Base-by-base conservation (phyloP, 2,888 invertebrate genomes). In the Leptodirus hochenwartii region DNA sequence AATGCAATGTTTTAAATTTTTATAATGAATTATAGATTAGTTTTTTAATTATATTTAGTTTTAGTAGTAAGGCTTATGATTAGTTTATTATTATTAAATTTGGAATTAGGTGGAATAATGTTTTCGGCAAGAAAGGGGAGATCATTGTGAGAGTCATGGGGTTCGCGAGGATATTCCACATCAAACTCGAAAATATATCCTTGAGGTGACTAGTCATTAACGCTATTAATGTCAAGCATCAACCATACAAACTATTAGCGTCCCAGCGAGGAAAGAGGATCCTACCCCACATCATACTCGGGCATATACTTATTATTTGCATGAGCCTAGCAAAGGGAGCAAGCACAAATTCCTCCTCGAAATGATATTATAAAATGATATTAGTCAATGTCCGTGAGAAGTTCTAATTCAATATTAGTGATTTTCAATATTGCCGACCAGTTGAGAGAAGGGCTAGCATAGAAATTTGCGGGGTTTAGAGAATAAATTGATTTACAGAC, bases 161-260 rank as follows among this genome's bases (percentile, higher is more conserved):
- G 15, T 29, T 28, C 29, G 12, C 23, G 29, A 29, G 11, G 34
- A 27, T 41, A 39, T 14, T 9, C 13, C 9, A 26, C 5, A 5
- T 26, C 11, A 5, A 52, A 49, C 35, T 50, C 49, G 14, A 49
- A 37, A 15, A 47, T 40, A 33, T 42, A 46, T 4, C 50, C 47
- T 15, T 33, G 17, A 5, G 9, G 4, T 5, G 22, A 14, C 11
- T 32, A 22, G 20, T 33, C 25, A 5, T 25, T 8, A n/a, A 32
- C 4, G 5, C 12, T 6, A 3, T 17, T 15, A 4, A 29, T 5
- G 10, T 32, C 32, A 16, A n/a, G n/a, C n/a, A 29, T 15, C 24
- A 33, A 24, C 33, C 30, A 12, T 33, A 33, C 11, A 33, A 17
- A 32, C 44, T 44, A 22, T 38, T 41, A 2, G 36, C 41, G 25